These are phyloP conservation scores for Hippotragus niger DNA, from an alignment of 2,113 vertebrate genomes.

Conservation along the genomic window DNA sequence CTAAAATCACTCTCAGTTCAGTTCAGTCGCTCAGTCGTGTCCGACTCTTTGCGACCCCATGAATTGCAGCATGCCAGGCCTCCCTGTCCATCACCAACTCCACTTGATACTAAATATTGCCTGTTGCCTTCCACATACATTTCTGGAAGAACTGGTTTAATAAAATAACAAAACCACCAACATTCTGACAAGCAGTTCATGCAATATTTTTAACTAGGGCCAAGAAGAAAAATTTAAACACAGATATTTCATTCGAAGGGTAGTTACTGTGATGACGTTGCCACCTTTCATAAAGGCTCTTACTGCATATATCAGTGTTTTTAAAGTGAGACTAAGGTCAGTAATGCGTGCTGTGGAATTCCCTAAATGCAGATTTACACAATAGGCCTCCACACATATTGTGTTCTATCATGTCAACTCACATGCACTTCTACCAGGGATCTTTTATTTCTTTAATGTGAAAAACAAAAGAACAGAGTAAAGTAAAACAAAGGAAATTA, in stretches of 20 bases:
- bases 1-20: not conserved
- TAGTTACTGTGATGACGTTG: slow-evolving; percentile 72
- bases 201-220: slow-evolving; percentile 58
- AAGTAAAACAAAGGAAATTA: slow-evolving; percentile 52
- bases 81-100: no score
- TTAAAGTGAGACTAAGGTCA: slow-evolving; percentile 80
- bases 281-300: slow-evolving; percentile 80
- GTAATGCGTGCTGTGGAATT: slow-evolving; percentile 80
- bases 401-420: slow-evolving; percentile 73
- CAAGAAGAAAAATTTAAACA: slow-evolving; percentile 68
- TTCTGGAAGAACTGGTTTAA: slow-evolving; percentile 56
- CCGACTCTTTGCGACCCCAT: no score
- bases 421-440: slow-evolving; percentile 65
- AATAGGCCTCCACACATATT: slow-evolving; percentile 81
- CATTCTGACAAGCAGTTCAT: slow-evolving; percentile 51
- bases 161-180: slow-evolving; percentile 50
- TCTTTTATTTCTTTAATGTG: slow-evolving; percentile 78
- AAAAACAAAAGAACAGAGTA: slow-evolving; percentile 76
- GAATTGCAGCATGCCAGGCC: no score
- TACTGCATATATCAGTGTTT: slow-evolving; percentile 75
- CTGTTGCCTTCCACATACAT: not conserved
- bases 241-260: slow-evolving; percentile 79
- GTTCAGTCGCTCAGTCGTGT: no score
- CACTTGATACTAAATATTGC: not conserved
- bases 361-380: slow-evolving; percentile 82